Percentiles rank a stretch among this genome's conserved stretches.
Evolutionary conservation across 1,140 invertebrate genomes (phyloP).

Genomic region (Drosophila pachea): DNA sequence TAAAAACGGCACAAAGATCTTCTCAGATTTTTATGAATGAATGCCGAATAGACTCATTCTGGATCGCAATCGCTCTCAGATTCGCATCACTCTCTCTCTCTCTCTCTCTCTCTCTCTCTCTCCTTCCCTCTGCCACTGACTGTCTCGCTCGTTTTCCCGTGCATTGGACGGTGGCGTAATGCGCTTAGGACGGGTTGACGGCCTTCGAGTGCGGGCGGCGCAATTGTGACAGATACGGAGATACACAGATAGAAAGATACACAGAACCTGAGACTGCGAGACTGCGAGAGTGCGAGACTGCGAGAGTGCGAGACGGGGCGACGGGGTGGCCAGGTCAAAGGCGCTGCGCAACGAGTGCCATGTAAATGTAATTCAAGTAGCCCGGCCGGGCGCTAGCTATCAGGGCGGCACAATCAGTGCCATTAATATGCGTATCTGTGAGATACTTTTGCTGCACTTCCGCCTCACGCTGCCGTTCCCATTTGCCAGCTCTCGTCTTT

Average conservation of each 20-base stretch:
- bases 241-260: slow-evolving; percentile 4
- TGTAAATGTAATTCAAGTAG: slow-evolving; percentile 73
- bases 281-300: not conserved
- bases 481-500: not conserved
- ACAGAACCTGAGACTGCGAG: not conserved
- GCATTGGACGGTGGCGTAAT: slow-evolving; percentile 41
- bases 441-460: slow-evolving; percentile 56
- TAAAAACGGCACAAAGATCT: slow-evolving; percentile 41
- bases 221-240: slow-evolving; percentile 24
- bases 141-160: too few relatives aligned
- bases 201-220: slow-evolving; percentile 30
- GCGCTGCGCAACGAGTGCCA: slow-evolving; percentile 26
- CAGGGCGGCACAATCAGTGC: slow-evolving; percentile 55
- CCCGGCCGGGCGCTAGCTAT: slow-evolving; percentile 38
- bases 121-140: too few relatives aligned
- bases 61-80: not conserved
- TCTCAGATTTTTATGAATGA: slow-evolving; percentile 47
- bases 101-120: not conserved
- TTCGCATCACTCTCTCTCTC: slow-evolving; percentile 6
- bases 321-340: not conserved
- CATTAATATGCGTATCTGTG: slow-evolving; percentile 69
- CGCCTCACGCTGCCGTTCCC: slow-evolving; percentile 17
- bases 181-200: slow-evolving; percentile 50
- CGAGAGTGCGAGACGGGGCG: not conserved
- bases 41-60: slow-evolving; percentile 25